Percentiles rank a stretch among this genome's conserved stretches.
Evolutionary conservation across 2,797 vertebrate genomes (phyloP).

Genomic region (Etheostoma perlongum): DNA sequence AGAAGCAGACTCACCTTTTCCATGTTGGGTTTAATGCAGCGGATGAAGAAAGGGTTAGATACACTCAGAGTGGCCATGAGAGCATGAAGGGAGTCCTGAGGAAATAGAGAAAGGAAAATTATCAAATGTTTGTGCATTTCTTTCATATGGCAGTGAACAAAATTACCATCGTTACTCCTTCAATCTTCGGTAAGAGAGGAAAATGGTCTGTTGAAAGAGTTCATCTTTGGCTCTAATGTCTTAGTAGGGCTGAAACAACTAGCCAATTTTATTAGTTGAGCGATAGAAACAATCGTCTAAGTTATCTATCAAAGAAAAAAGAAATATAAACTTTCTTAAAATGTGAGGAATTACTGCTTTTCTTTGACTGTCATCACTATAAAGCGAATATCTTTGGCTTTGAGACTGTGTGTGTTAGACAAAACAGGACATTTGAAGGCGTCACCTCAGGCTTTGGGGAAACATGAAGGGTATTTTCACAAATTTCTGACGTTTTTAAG

Average conservation of each 20-base stretch:
- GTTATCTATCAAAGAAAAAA: not conserved
- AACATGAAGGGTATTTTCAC: not conserved
- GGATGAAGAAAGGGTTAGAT: conserved; percentile 95
- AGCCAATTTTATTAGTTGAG: not conserved
- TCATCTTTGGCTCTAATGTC: not conserved
- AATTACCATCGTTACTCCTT: not conserved
- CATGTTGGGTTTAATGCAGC: conserved; percentile 96
- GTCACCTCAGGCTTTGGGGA: not conserved
- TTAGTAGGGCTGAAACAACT: not conserved
- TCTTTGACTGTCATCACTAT: not conserved
- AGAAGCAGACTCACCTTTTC: conserved; percentile 86
- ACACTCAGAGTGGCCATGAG: conserved; percentile 93
- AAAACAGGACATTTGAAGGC: not conserved
- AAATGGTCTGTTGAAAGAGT: no score
- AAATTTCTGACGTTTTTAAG: not conserved
- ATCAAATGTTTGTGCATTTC: not conserved
- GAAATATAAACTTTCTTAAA: not conserved
- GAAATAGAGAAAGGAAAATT: conserved; percentile 25
- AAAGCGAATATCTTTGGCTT: not conserved
- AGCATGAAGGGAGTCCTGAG: conserved; percentile 91
- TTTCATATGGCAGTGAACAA: not conserved
- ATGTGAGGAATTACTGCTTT: not conserved
- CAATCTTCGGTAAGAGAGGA: not conserved
- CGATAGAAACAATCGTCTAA: not conserved
- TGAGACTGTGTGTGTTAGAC: no score